Evolutionary conservation across 2,113 vertebrate species (phyloP), one percentile per base, ranked within the genome.

Genomic region (Hylia prasina): DNA sequence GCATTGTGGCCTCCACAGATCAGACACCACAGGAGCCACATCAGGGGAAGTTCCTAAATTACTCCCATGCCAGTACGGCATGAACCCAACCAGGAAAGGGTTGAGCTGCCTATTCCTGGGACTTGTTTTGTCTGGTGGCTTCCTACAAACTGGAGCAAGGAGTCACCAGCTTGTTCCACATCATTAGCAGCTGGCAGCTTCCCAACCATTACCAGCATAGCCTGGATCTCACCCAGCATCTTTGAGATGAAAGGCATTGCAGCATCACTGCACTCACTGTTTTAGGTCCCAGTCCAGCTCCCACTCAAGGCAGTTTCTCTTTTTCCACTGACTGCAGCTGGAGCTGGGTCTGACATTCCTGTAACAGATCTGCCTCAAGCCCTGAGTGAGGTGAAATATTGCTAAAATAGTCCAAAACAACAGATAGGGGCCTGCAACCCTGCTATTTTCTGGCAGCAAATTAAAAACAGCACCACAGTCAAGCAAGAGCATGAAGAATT

Each of bases 61-160:
- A 47, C 91, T 93, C n/a, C 61, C 66, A 79, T 93, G 93, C 65
- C 83, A 56, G 84, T 58, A 80, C 82, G 76, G 54, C 85, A 25
- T 42, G 33, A 96, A 81, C 94, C 84, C 75, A 76, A 90, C 54
- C 63, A 76, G 90, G 91, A 88, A 80, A 80, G 79, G 63, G 33
- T 63, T 50, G 71, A 92, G 75, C 66, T 90, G 82, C 58, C 90
- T 90, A 44, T 93, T 96, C 82, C 63, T 72, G 88, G 95, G 77
- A 69, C 85, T 95, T 96, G 95, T 97, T 97, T 95, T 97, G 96
- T 97, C 96, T 96, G 95, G 95, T 97, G 96, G 94, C 94, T 94
- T 94, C 87, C 90, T 95, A 95, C 84, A 73, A 93, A 90, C 85
- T 21, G 51, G 54, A 95, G 93, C 56, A 73, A 90, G 92, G 93